Conservation (phyloP, 2,113 vertebrate genomes). For the Cavia porcellus region DNA sequence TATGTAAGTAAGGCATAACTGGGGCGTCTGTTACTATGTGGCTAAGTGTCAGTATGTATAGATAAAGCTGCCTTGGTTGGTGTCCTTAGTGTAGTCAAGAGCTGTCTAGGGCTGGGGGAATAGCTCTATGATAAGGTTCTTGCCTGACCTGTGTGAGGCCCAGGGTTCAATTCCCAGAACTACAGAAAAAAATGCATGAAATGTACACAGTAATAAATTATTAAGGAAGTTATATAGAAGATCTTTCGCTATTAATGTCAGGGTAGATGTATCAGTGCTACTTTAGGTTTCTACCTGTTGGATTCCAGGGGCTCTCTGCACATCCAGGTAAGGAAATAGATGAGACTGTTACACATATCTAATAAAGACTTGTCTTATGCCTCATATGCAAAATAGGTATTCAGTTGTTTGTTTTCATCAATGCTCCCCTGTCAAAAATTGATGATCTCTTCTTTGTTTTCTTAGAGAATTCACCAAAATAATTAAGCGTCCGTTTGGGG, state of each 20-base stretch:
- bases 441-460: slow-evolving; percentile 53
- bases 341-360: not conserved
- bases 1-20: not conserved
- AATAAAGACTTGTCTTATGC: slow-evolving; percentile 11
- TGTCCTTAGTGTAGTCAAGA: not conserved
- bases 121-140: not conserved
- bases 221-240: not conserved
- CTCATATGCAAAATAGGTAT: slow-evolving; percentile 20
- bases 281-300: not conserved
- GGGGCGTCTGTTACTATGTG: not conserved
- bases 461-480: slow-evolving; percentile 98
- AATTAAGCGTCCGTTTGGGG: slow-evolving; percentile 97
- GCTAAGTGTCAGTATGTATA: not conserved
- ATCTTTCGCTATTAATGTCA: not conserved
- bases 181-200: not conserved
- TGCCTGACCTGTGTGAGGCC: not conserved
- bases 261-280: not conserved
- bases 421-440: not conserved
- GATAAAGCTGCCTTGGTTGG: not conserved
- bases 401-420: slow-evolving; percentile 46
- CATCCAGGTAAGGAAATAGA: not conserved
- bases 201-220: not conserved
- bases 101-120: no score
- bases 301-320: not conserved
- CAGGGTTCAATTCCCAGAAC: not conserved